phyloP scores from a whole-genome alignment of 1,140 invertebrate species.

The Daktulosphaira vitifoliae region DNA sequence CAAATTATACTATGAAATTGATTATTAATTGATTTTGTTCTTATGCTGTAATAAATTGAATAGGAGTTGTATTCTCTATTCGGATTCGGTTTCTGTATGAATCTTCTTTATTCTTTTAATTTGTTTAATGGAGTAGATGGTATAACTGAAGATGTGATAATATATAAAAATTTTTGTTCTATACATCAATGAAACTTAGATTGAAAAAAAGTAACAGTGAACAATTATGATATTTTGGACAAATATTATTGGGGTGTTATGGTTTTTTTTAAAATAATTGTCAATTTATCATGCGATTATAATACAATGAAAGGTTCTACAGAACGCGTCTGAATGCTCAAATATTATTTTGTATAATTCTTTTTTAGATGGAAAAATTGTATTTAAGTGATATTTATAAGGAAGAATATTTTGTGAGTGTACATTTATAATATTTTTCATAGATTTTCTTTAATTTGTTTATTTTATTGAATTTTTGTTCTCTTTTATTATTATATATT shows the following conservation, averaged over 20 bases:
- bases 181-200: no score
- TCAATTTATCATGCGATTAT: not conserved
- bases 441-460: conserved; percentile 10
- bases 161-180: no score
- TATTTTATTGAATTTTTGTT: conserved; percentile 1
- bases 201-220: no score
- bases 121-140: conserved; percentile 5
- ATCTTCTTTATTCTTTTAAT: not conserved
- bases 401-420: conserved; percentile 8
- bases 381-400: conserved; percentile 22
- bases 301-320: conserved; percentile 3
- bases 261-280: no score
- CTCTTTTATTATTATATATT: not conserved
- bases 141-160: no score
- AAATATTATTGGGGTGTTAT: no score
- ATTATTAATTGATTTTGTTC: no score
- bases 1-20: no score
- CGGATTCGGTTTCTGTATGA: no score
- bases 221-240: no score
- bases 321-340: conserved; percentile 30
- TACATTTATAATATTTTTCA: conserved; percentile 24
- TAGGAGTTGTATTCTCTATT: no score
- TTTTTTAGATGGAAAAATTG: conserved; percentile 30
- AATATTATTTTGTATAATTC: conserved; percentile 32
- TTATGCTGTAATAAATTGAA: no score